Conservation (phyloP, 1,140 invertebrate species). For the Bombus confusus region DNA sequence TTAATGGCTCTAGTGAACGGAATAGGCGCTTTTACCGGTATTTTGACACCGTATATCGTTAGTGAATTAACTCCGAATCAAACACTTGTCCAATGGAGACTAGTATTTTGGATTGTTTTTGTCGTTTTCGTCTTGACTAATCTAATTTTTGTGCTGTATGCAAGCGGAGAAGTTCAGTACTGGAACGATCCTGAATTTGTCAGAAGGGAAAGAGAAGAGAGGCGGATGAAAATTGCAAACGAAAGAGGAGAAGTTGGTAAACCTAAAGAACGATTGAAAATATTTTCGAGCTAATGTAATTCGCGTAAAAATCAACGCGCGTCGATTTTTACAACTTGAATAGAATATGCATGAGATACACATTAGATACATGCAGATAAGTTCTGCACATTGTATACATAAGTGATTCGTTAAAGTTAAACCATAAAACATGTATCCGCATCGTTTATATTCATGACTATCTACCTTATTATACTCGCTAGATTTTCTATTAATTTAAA, state of each 20-base stretch:
- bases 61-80: conserved; percentile 82
- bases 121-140: conserved; percentile 89
- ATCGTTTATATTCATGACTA: not conserved
- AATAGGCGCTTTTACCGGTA: conserved; percentile 88
- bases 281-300: not conserved
- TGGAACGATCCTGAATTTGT: conserved; percentile 85
- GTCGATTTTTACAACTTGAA: not conserved
- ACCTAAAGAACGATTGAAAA: not conserved
- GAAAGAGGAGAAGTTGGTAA: conserved; percentile 12
- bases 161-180: conserved; percentile 88
- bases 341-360: not conserved
- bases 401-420: not conserved
- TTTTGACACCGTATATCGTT: conserved; percentile 85
- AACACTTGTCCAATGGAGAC: conserved; percentile 89
- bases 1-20: conserved; percentile 92
- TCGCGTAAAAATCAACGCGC: not conserved
- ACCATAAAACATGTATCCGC: not conserved
- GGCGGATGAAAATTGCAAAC: conserved; percentile 7
- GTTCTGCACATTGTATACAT: not conserved
- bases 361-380: not conserved
- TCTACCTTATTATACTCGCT: not conserved
- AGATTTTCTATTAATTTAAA: not conserved
- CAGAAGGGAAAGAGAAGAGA: conserved; percentile 50
- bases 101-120: conserved; percentile 92
- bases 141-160: conserved; percentile 87